Evolutionary conservation across 2,888 invertebrate species (phyloP).

Genomic region (Heliconius ismenius): DNA sequence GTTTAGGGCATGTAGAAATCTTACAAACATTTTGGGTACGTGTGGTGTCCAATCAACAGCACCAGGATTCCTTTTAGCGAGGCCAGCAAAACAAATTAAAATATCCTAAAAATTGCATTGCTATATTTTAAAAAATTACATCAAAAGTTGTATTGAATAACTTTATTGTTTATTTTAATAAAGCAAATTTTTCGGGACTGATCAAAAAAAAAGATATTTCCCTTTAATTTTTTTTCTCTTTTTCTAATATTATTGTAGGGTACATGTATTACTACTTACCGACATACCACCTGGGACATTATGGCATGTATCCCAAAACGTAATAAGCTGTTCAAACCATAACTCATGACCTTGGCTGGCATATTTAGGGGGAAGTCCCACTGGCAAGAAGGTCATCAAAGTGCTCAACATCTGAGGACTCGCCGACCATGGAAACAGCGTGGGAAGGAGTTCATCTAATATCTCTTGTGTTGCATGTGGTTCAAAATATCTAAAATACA

Average conservation of each 20-base stretch:
- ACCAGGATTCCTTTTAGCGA: conserved; percentile 89
- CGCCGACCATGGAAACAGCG: conserved; percentile 87
- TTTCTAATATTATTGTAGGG: neutral
- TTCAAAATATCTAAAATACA: conserved; percentile 84
- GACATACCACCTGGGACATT: conserved; percentile 85
- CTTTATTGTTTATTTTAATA: too few relatives aligned
- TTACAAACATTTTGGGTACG: conserved; percentile 88
- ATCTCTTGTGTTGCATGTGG: conserved; percentile 91
- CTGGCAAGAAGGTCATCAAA: conserved; percentile 89
- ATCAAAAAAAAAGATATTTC: too few relatives aligned
- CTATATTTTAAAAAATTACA: neutral
- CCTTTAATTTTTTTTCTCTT: neutral
- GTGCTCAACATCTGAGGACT: conserved; percentile 82
- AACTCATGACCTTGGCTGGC: conserved; percentile 86
- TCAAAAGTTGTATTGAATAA: neutral
- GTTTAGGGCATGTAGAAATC: conserved; percentile 87
- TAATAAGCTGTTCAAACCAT: conserved; percentile 91
- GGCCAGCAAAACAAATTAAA: conserved; percentile 87
- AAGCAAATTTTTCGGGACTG: neutral
- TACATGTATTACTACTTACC: conserved; percentile 52
- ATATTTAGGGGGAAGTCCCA: conserved; percentile 83
- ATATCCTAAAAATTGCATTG: conserved; percentile 78
- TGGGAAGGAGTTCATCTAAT: conserved; percentile 90
- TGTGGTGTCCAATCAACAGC: conserved; percentile 94
- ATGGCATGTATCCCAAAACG: conserved; percentile 89